phyloP scores from a whole-genome alignment of 2,888 invertebrate species.

The Myopa testacea region DNA sequence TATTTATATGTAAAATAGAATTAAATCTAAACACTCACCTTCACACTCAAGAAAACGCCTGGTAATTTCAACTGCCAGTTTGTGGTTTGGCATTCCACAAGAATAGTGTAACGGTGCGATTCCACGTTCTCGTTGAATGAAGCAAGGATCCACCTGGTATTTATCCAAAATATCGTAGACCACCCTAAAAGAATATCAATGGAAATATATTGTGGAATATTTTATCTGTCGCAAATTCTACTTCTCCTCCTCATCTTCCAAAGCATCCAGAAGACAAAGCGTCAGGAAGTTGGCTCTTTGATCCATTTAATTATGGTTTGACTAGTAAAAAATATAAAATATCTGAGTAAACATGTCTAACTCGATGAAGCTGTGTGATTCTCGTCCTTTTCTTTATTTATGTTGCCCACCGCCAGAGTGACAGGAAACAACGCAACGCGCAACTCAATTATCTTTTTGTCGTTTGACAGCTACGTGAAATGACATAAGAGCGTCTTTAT shows the following conservation, averaged over 20 bases:
- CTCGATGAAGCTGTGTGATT: too few species aligned
- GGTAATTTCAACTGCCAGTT: conserved; percentile 75
- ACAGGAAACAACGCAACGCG: too few species aligned
- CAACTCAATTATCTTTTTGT: too few species aligned
- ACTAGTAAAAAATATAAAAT: not conserved
- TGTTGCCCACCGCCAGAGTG: too few species aligned
- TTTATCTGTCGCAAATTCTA: conserved; percentile 36
- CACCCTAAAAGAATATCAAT: conserved; percentile 38
- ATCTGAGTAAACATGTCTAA: too few species aligned
- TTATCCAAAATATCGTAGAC: conserved; percentile 60
- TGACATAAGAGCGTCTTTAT: too few species aligned
- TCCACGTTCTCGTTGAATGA: conserved; percentile 77
- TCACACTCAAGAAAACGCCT: conserved; percentile 77
- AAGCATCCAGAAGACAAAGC: conserved; percentile 63
- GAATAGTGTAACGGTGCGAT: conserved; percentile 82
- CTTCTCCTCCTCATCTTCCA: conserved; percentile 65
- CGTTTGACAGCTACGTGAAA: too few species aligned
- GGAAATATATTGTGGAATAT: not conserved
- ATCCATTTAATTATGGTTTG: conserved; percentile 39
- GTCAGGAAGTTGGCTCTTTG: conserved; percentile 63
- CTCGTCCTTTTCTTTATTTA: too few species aligned
- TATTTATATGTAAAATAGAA: not conserved
- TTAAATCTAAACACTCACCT: conserved; percentile 69
- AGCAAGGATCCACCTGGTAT: conserved; percentile 75
- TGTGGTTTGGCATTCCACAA: conserved; percentile 77